Base-by-base conservation (phyloP, 1,140 invertebrate species). In the Drosophila sproati region DNA sequence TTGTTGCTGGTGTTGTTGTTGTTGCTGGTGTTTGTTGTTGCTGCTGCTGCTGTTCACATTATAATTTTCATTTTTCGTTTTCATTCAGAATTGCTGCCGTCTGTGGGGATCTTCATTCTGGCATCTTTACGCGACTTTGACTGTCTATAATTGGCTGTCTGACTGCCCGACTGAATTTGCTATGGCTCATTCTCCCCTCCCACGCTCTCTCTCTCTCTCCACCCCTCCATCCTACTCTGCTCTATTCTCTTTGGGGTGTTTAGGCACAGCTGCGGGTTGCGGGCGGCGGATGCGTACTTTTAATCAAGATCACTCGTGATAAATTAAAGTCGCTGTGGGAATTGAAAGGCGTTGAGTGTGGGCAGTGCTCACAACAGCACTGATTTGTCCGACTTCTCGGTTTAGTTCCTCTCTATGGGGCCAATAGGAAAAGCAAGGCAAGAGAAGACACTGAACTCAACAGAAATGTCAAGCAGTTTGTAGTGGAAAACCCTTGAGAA, bases 111-210 rank as follows among this genome's bases (percentile, higher is more conserved):
- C 82, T 82, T 70, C 56, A 69, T 51, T 60, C 71, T 70, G 72
- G 76, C 83, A 88, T 89, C 83, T 88, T 89, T 75, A 88, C 67
- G 83, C 73, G 80, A 56, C 80, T 83, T 75, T 88, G 77, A 37
- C 85, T 89, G 80, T 83, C 77, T 89, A 88, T 88, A 89, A 89
- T 89, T 88, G 83, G 80, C 70, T 72, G 80, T 83, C 82, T 78
- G 66, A 71, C 71, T 72, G 48, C 32, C 39, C 55, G 28, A 61
- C 43, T 62, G 47, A 12, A 73, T 73, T 73, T 54, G 63, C 63
- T 20, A 66, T 35, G 69, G 45, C 62, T 66, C 52, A 20, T 10
- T 32, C 12, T 10, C 12, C 4, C n/a, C 20, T n/a, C 20, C 41
- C 20, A 48, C 12, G 1, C 32, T 4, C 28, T 29, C 6, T 2